Percentiles rank a stretch among this genome's conserved stretches.
Conservation (phyloP, 2,888 invertebrate genomes). For the Drosophila macrothrix region DNA sequence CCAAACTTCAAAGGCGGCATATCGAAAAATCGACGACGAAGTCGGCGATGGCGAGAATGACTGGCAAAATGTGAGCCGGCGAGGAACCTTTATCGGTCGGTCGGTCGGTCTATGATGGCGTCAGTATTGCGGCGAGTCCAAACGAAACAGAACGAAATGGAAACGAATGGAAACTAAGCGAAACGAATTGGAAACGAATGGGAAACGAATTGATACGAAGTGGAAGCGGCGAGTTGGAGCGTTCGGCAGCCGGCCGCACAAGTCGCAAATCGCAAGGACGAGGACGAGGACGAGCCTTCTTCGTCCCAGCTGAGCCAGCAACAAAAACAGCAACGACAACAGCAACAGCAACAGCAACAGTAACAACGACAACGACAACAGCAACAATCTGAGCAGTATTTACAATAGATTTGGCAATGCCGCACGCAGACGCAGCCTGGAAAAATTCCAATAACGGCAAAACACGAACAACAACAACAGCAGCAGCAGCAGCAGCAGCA, state of each 20-base stretch:
- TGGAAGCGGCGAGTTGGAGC: slow-evolving; percentile 39
- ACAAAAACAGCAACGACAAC: slow-evolving; percentile 5
- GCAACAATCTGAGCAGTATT: slow-evolving; percentile 26
- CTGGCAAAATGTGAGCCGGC: slow-evolving; percentile 53
- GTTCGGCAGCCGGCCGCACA: slow-evolving; percentile 52
- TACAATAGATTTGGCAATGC: slow-evolving; percentile 44
- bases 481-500: slow-evolving; percentile 35
- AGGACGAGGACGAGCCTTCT: slow-evolving; percentile 57
- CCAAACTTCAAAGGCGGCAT: slow-evolving; percentile 45
- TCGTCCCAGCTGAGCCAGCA: slow-evolving; percentile 56
- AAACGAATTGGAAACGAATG: slow-evolving; percentile 40
- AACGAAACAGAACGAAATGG: slow-evolving; percentile 26
- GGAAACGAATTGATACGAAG: slow-evolving; percentile 18
- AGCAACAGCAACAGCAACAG: background rate
- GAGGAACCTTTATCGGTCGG: slow-evolving; percentile 42
- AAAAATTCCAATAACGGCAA: slow-evolving; percentile 67
- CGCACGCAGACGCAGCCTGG: slow-evolving; percentile 68
- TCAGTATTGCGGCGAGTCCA: slow-evolving; percentile 46
- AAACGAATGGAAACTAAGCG: slow-evolving; percentile 35
- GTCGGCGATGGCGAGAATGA: slow-evolving; percentile 59
- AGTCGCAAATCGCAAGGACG: slow-evolving; percentile 42
- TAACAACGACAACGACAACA: slow-evolving; percentile 15
- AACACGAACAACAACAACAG: slow-evolving; percentile 22
- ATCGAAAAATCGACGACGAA: slow-evolving; percentile 49
- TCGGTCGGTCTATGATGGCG: slow-evolving; percentile 48